Percentiles rank a stretch among this genome's conserved stretches.
Evolutionary conservation across 1,140 invertebrate species (phyloP).

Genomic region (Halotydeus destructor): DNA sequence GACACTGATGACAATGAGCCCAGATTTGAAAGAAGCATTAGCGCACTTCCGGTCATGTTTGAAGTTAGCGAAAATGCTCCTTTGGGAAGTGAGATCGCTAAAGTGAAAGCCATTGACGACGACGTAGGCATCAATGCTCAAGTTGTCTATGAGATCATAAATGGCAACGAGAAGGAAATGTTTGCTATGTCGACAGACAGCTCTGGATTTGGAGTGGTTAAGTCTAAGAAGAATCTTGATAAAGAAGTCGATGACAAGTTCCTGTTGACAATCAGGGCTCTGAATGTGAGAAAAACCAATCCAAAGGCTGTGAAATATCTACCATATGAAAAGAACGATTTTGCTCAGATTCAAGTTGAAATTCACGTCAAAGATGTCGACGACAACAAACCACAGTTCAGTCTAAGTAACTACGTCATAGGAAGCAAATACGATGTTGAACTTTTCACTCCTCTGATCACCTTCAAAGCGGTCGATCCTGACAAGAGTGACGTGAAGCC

Average conservation of each 20-base stretch:
- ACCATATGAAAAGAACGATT: slow-evolving; percentile 40
- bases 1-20: slow-evolving; percentile 61
- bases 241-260: slow-evolving; percentile 37
- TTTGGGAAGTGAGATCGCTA: slow-evolving; percentile 61
- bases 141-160: slow-evolving; percentile 72
- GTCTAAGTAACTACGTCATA: slow-evolving; percentile 39
- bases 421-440: slow-evolving; percentile 35
- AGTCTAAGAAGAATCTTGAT: slow-evolving; percentile 38
- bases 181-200: slow-evolving; percentile 35
- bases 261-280: slow-evolving; percentile 45
- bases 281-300: slow-evolving; percentile 30
- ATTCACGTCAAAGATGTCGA: slow-evolving; percentile 45
- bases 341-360: slow-evolving; percentile 41
- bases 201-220: slow-evolving; percentile 28
- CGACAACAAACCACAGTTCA: slow-evolving; percentile 46
- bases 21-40: slow-evolving; percentile 34
- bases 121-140: slow-evolving; percentile 76
- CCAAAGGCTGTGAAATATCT: slow-evolving; percentile 20
- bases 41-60: background rate
- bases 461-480: slow-evolving; percentile 39
- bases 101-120: slow-evolving; percentile 68
- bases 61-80: slow-evolving; percentile 41
- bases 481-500: slow-evolving; percentile 42
- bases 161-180: slow-evolving; percentile 44
- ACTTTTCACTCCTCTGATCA: slow-evolving; percentile 43